Evolutionary conservation across 2,888 invertebrate genomes (phyloP).

Genomic region (Eupsilia transversa): DNA sequence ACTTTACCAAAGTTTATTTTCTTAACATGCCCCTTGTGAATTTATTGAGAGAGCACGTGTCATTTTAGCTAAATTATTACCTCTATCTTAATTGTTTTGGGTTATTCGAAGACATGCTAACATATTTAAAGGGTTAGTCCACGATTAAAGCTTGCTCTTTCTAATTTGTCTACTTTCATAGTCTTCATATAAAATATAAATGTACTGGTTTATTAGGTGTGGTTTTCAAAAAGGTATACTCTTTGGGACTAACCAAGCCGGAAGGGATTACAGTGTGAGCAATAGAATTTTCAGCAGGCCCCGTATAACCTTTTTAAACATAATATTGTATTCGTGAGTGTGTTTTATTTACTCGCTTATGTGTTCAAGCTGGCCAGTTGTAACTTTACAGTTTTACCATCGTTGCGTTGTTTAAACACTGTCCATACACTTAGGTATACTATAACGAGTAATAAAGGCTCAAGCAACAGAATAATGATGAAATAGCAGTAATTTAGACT

Average conservation of each 20-base stretch:
- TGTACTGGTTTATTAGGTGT: conserved; percentile 64
- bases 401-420: not conserved
- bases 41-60: conserved; percentile 54
- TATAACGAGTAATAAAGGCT: not conserved
- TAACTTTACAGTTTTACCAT: not conserved
- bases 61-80: conserved; percentile 54
- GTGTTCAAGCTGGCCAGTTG: not conserved
- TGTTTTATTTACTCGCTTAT: conserved; percentile 27
- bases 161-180: conserved; percentile 61
- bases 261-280: conserved; percentile 66
- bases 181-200: conserved; percentile 65
- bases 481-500: not conserved
- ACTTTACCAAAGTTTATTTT: conserved; percentile 20
- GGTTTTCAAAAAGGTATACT: conserved; percentile 68
- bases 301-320: conserved; percentile 53
- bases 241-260: conserved; percentile 62
- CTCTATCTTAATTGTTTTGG: conserved; percentile 48
- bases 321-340: conserved; percentile 38
- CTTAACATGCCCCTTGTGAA: conserved; percentile 15
- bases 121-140: conserved; percentile 49
- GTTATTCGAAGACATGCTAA: conserved; percentile 34
- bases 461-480: not conserved
- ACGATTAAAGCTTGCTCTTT: conserved; percentile 57
- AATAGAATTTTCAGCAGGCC: conserved; percentile 58
- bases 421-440: not conserved